These are phyloP conservation scores for Coregonus clupeaformis DNA, from an alignment of 2,113 vertebrate genomes.

Conservation along the genomic window DNA sequence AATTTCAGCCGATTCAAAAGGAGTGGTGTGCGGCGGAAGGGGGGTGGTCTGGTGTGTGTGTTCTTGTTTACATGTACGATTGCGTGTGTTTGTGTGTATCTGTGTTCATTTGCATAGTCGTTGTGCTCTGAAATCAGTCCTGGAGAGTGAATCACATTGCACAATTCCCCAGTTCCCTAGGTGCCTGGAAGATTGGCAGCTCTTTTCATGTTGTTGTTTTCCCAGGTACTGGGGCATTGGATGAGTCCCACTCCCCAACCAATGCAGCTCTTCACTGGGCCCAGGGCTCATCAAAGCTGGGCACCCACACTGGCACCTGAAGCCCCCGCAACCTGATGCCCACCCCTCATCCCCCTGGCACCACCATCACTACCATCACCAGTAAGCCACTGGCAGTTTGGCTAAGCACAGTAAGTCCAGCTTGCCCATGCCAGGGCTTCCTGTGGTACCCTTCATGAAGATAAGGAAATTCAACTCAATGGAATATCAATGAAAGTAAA, in stretches of 20 bases:
- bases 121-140: not conserved
- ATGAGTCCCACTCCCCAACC: not conserved
- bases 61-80: not conserved
- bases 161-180: not conserved
- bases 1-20: too few relatives aligned
- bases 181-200: not conserved
- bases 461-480: too few relatives aligned
- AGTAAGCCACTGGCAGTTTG: not conserved
- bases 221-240: not conserved
- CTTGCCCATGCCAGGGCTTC: not conserved
- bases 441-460: too few relatives aligned
- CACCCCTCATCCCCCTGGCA: not conserved
- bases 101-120: not conserved
- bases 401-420: not conserved
- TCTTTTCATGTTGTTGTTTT: not conserved
- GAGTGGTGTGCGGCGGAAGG: not conserved
- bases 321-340: not conserved
- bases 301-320: not conserved
- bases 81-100: not conserved
- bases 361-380: too few relatives aligned
- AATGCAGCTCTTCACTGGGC: not conserved
- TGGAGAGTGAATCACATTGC: not conserved
- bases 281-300: not conserved
- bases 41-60: too few relatives aligned
- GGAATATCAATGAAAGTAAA: not conserved